Evolutionary conservation across 2,113 vertebrate species (phyloP).

Genomic region (Oenanthe oenanthe): DNA sequence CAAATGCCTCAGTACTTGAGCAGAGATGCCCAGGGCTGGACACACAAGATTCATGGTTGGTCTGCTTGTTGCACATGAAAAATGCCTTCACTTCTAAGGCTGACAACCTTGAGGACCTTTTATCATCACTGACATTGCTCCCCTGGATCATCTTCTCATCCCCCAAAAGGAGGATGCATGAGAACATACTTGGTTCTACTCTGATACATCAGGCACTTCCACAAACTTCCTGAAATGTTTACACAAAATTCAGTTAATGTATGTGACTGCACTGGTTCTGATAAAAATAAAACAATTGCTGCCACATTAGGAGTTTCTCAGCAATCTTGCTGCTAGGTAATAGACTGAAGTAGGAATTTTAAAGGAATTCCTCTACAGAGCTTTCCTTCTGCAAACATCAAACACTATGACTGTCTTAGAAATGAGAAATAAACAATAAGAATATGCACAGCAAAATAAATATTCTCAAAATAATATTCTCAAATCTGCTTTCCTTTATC

Average conservation of each 20-base stretch:
- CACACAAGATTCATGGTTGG: not conserved
- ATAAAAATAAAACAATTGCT: not conserved
- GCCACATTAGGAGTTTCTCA: not conserved
- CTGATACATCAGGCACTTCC: not conserved
- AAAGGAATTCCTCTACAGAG: not conserved
- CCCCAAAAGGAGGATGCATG: not conserved
- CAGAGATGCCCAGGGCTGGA: not conserved
- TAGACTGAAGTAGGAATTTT: not conserved
- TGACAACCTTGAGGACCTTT: not conserved
- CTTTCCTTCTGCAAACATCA: not conserved
- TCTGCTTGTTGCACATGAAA: not conserved
- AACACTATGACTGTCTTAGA: not conserved
- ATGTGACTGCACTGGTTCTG: not conserved
- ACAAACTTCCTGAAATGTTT: not conserved
- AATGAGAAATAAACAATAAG: not conserved
- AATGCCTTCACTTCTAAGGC: not conserved
- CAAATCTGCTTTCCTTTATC: not conserved
- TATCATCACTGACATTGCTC: not conserved
- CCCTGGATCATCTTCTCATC: not conserved
- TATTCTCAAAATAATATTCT: not conserved
- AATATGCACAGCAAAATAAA: not conserved
- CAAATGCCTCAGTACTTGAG: not conserved
- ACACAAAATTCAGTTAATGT: not conserved
- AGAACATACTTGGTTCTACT: not conserved
- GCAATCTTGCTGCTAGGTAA: not conserved